Evolutionary conservation across 2,797 vertebrate genomes (phyloP).

Genomic region (Euphonia xanthogaster): DNA sequence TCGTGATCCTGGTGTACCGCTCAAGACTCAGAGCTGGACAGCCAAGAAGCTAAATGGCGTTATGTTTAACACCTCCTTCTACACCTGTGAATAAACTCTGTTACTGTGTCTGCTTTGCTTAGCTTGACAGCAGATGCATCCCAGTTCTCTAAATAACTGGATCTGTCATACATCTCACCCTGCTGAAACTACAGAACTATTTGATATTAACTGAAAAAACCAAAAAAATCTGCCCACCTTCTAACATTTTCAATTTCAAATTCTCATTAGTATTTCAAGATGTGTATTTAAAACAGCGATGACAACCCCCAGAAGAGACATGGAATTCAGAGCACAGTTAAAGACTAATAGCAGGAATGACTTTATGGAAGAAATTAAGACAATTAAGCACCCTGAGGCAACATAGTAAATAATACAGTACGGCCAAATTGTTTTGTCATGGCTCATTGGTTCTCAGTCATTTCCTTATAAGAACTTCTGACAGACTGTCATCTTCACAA

Average conservation of each 20-base stretch:
- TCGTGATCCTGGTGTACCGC: not conserved
- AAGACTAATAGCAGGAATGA: not conserved
- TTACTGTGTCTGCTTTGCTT: not conserved
- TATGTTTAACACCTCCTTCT: not conserved
- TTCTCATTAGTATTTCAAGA: not conserved
- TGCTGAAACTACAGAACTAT: not conserved
- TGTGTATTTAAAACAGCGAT: accelerated
- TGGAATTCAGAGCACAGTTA: not conserved
- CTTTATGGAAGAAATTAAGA: not conserved
- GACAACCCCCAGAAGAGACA: not conserved
- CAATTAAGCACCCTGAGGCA: not conserved
- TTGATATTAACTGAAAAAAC: not conserved
- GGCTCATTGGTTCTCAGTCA: not conserved
- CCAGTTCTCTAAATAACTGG: not conserved
- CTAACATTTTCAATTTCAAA: not conserved
- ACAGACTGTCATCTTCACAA: not conserved
- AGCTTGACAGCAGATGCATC: not conserved
- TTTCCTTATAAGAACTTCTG: not conserved
- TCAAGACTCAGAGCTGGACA: not conserved
- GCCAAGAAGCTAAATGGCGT: not conserved
- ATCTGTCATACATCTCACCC: not conserved
- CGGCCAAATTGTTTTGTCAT: not conserved
- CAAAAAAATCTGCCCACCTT: not conserved
- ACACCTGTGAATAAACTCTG: not conserved
- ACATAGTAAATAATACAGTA: not conserved